Base-by-base conservation (phyloP, 2,113 vertebrate genomes). In the Notothenia coriiceps region DNA sequence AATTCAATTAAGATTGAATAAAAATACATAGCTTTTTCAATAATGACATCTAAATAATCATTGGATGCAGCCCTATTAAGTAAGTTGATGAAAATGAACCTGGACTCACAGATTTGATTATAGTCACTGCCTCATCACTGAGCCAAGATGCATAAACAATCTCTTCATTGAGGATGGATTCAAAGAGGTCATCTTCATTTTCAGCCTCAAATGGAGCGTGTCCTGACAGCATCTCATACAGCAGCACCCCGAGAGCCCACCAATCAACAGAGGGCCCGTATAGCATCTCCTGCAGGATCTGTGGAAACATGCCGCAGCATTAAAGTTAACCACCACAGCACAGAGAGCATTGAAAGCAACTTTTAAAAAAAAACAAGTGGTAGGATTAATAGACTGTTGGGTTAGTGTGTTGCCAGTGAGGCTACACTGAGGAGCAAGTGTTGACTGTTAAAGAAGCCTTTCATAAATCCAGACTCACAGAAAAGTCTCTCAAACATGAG, bases 211-310 rank as follows among this genome's bases (percentile, higher is more conserved):
- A 99, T 49, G 98, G 98, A 0, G 98, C 98, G 0, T 99, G 98
- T 54, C 98, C 98, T 0, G 96, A 98, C 2, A 99, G 95, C 98
- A 99, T 99, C 94, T 99, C 98, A 0, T 98, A 99, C 5, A 99
- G 95, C 50, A 99, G 91, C 84, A 99, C 98, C 0, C 98, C 98
- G 76, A 99, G 98, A 0, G 98, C 98, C 98, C 98, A 99, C 98
- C 98, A 99, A 83, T 99, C 98, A 5, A 99, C 98, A 0, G 97
- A 97, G 0, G 97, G 96, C n/a, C 97, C 98, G 0, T 99, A 99
- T 12, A 96, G 93, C 97, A 99, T 96, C 92, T 99, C 98, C 89
- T 98, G 97, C 35, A 99, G 95, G 89, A 99, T 99, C 98, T 99
- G 85, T 47, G 86, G 63, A 71, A 50, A 82, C 61, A 81, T 33